Evolutionary conservation across 2,888 invertebrate species (phyloP).

Genomic region (Ochropacha duplaris): DNA sequence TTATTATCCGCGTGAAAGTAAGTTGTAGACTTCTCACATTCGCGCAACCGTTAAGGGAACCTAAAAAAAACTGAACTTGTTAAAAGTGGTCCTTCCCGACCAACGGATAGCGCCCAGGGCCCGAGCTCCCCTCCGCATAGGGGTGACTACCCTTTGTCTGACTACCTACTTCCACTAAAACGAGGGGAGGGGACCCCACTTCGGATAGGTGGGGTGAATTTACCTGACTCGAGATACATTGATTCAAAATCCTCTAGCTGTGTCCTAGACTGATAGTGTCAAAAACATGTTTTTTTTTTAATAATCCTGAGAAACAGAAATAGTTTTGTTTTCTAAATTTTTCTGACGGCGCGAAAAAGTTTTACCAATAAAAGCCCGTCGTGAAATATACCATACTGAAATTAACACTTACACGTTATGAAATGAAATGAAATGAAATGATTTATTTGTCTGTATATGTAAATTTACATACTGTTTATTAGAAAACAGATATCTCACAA

Average conservation of each 20-base stretch:
- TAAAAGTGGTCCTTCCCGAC: constrained; percentile 65
- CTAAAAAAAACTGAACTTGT: constrained; percentile 61
- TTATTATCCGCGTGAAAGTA: neutral
- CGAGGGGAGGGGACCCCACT: constrained; percentile 78
- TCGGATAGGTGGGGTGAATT: constrained; percentile 71
- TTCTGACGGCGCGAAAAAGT: constrained; percentile 15
- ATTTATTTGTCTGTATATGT: too few relatives aligned
- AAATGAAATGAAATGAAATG: too few relatives aligned
- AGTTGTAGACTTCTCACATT: constrained; percentile 39
- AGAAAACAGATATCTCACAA: neutral
- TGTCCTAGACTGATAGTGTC: constrained; percentile 34
- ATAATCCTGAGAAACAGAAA: constrained; percentile 16
- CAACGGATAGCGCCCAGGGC: constrained; percentile 69
- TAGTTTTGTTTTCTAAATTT: neutral
- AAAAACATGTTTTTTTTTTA: too few relatives aligned
- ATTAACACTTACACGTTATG: too few relatives aligned
- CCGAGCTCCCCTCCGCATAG: constrained; percentile 69
- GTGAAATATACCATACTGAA: too few relatives aligned
- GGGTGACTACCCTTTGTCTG: constrained; percentile 82
- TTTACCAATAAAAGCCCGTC: neutral
- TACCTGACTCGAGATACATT: constrained; percentile 65
- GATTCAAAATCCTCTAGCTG: constrained; percentile 66
- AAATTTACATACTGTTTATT: neutral
- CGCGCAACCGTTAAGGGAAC: constrained; percentile 44
- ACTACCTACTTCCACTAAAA: constrained; percentile 71